Base-by-base conservation (phyloP, 2,113 vertebrate genomes). In the Sciurus niger region DNA sequence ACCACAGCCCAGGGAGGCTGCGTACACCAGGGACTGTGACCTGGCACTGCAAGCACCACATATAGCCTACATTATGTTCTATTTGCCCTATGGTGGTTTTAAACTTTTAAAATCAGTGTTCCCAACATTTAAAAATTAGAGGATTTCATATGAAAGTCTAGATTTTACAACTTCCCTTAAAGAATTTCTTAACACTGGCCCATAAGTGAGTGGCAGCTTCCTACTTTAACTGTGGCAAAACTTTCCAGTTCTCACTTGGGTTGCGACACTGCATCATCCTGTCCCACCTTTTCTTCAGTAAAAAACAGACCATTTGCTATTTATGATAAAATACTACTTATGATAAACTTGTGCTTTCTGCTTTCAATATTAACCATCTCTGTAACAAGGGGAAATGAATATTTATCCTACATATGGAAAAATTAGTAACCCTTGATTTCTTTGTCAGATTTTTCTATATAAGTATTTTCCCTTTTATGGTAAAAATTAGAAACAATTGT, bases 151-250 rank as follows among this genome's bases (percentile, higher is more conserved):
- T 65, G 60, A 92, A 72, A 82, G 25, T 60, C 13, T 46, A 88
- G 17, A 73, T 72, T 96, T 82, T 73, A 25, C 55, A 91, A 65
- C 8, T 78, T 70, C 37, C 88, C n/a, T 89, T 67, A 46, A 93
- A 85, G 86, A 89, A 32, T 77, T 60, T 84, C 40, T 2, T 28
- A 55, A 53, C 12, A 34, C 11, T 43, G 63, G 76, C 51, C 34
- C 8, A 0, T 18, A 72, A 28, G 28, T 37, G 34, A 77, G 16
- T 16, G 63, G 3, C 5, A 40, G 68, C 17, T 86, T 89, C 84
- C 82, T 46, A 4, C 12, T 12, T n/a, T 37, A 55, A 46, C 17
- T 28, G 2, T 4, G 7, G 20, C 40, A 70, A 60, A 84, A 6
- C 30, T 84, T 32, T 73, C 55, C 46, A 17, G 32, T 46, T 46